These are phyloP conservation scores for Sylvia borin DNA, from an alignment of 2,797 vertebrate genomes.

Conservation along the genomic window DNA sequence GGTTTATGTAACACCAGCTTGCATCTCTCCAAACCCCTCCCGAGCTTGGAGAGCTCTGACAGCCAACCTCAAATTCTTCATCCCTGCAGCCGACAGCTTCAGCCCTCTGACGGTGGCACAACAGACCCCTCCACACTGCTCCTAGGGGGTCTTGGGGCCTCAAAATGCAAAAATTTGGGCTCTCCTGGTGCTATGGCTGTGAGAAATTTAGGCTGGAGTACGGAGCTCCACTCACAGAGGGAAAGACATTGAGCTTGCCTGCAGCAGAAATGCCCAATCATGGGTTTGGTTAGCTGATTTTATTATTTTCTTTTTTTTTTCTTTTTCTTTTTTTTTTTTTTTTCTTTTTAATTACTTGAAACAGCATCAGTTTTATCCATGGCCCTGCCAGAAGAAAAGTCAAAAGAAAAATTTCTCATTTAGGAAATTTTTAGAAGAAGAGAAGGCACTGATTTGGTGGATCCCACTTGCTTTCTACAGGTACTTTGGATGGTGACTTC, in stretches of 20 bases:
- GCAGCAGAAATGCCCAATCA: background rate
- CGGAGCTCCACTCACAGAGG: fast-evolving
- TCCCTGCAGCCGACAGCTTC: background rate
- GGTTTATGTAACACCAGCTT: constrained; percentile 52
- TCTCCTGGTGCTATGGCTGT: background rate
- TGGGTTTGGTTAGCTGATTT: background rate
- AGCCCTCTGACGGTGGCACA: fast-evolving
- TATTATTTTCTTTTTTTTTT: background rate
- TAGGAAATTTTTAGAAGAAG: background rate
- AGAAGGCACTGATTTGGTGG: background rate
- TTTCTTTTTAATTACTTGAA: background rate
- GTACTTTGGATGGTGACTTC: background rate
- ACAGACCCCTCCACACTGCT: background rate
- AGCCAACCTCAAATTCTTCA: constrained; percentile 23
- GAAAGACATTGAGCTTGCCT: background rate
- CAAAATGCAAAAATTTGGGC: too few species aligned
- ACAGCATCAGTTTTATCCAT: background rate
- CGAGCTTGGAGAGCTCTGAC: background rate
- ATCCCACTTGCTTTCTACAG: background rate
- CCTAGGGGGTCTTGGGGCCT: fast-evolving
- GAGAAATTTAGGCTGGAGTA: background rate
- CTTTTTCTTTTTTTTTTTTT: background rate
- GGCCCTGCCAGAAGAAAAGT: background rate
- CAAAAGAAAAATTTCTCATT: background rate
- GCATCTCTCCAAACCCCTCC: constrained; percentile 38